Percentiles rank a stretch among this genome's conserved stretches.
These are phyloP conservation scores for Dioctria rufipes DNA, from an alignment of 2,888 invertebrate species.

Conservation along the genomic window DNA sequence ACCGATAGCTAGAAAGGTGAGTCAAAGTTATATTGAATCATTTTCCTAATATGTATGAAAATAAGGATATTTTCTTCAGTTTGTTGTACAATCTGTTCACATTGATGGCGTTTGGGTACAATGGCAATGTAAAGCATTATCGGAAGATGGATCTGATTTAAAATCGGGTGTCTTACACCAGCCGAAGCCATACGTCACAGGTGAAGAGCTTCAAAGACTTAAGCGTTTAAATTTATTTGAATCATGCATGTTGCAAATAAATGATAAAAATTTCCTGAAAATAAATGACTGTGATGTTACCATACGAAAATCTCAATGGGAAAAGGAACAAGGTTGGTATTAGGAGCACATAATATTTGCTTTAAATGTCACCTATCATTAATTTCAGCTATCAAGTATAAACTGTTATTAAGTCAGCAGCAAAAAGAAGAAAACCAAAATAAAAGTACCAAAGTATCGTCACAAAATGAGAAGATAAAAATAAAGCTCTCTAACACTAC, in stretches of 20 bases:
- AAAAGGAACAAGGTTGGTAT: conserved; percentile 76
- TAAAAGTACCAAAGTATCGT: conserved; percentile 57
- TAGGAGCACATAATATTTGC: neutral
- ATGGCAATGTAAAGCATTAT: conserved; percentile 87
- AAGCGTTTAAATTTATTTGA: conserved; percentile 89
- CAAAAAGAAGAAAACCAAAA: conserved; percentile 61
- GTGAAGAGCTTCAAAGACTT: conserved; percentile 85
- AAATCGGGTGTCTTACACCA: conserved; percentile 75
- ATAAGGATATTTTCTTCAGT: conserved; percentile 69
- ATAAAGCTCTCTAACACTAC: conserved; percentile 34
- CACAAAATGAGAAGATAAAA: conserved; percentile 47
- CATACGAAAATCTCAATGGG: conserved; percentile 85
- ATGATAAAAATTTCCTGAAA: conserved; percentile 88
- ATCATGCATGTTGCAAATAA: conserved; percentile 90
- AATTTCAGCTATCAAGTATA: conserved; percentile 63
- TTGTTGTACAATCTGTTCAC: conserved; percentile 87
- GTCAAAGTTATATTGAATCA: neutral
- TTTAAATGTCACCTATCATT: neutral
- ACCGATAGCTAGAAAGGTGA: conserved; percentile 74
- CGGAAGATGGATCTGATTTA: conserved; percentile 71
- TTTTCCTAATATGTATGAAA: neutral
- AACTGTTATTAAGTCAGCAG: conserved; percentile 62
- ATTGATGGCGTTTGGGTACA: conserved; percentile 87
- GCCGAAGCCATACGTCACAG: conserved; percentile 79
- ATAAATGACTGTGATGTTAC: conserved; percentile 83